Conservation (phyloP, 2,113 vertebrate genomes). For the Cheirogaleus medius region DNA sequence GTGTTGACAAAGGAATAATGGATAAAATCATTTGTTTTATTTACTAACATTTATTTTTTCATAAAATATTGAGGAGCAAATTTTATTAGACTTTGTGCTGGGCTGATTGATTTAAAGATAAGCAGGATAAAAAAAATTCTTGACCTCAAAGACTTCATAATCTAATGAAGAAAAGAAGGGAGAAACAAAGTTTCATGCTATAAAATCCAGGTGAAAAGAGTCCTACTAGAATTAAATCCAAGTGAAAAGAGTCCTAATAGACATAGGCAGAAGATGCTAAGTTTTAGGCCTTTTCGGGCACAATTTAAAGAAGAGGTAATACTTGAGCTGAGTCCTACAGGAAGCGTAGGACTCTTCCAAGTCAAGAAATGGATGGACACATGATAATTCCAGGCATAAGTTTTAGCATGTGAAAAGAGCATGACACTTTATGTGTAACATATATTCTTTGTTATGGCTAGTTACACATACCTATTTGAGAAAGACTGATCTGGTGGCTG, state of each 20-base stretch:
- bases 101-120: neutral
- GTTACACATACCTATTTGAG: neutral
- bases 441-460: neutral
- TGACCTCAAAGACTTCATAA: neutral
- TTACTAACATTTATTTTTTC: neutral
- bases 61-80: neutral
- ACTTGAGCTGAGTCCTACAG: neutral
- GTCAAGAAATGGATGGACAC: neutral
- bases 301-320: neutral
- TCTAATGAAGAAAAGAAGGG: neutral
- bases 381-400: neutral
- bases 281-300: neutral
- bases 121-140: neutral
- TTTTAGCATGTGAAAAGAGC: neutral
- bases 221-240: neutral
- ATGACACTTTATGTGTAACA: neutral
- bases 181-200: neutral
- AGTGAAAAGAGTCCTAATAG: neutral
- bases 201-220: neutral
- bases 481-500: neutral
- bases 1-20: neutral
- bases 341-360: neutral
- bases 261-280: neutral
- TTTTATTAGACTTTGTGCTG: neutral
- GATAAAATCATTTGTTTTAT: neutral